Conservation (phyloP, 2,797 vertebrate species). For the Protosalanx chinensis region DNA sequence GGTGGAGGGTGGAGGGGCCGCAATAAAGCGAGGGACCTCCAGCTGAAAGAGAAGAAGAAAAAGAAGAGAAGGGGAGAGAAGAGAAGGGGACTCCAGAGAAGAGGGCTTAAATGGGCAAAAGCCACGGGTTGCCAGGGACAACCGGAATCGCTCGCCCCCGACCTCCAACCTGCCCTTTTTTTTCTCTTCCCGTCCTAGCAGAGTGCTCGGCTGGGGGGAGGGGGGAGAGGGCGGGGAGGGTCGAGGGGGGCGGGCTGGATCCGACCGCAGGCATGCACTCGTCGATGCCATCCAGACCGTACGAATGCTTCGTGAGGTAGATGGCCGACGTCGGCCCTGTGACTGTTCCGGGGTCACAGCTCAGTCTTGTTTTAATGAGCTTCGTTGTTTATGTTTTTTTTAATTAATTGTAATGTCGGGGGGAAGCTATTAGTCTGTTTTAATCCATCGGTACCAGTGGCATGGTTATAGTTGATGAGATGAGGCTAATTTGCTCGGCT, state of each 20-base stretch:
- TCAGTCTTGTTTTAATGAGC: conserved; percentile 48
- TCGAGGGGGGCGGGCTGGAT: conserved; percentile 53
- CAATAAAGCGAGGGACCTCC: conserved; percentile 58
- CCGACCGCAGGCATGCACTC: conserved; percentile 27
- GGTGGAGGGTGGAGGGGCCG: conserved; percentile 26
- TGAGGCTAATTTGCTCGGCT: conserved; percentile 77
- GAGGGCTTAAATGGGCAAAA: conserved; percentile 59
- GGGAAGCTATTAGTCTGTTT: conserved; percentile 64
- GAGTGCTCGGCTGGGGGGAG: conserved; percentile 26
- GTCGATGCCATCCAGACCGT: conserved; percentile 37
- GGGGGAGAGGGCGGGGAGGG: neutral
- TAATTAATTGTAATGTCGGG: conserved; percentile 61
- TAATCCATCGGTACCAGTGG: conserved; percentile 61
- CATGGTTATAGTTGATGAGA: conserved; percentile 69
- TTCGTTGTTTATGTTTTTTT: conserved; percentile 58
- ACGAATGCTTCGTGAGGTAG: conserved; percentile 59
- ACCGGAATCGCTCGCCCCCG: conserved; percentile 40
- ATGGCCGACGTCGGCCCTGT: conserved; percentile 47
- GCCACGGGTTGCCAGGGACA: conserved; percentile 66
- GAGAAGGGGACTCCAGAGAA: conserved; percentile 51
- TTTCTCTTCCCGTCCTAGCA: neutral
- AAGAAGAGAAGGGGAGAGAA: conserved; percentile 41
- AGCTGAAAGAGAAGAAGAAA: conserved; percentile 42
- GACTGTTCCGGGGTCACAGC: conserved; percentile 35
- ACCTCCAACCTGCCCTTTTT: conserved; percentile 32